Evolutionary conservation across 92 coral and sea anemone species (phyloP), one percentile per base, ranked within the genome.

Genomic region (Micromussa lordhowensis): DNA sequence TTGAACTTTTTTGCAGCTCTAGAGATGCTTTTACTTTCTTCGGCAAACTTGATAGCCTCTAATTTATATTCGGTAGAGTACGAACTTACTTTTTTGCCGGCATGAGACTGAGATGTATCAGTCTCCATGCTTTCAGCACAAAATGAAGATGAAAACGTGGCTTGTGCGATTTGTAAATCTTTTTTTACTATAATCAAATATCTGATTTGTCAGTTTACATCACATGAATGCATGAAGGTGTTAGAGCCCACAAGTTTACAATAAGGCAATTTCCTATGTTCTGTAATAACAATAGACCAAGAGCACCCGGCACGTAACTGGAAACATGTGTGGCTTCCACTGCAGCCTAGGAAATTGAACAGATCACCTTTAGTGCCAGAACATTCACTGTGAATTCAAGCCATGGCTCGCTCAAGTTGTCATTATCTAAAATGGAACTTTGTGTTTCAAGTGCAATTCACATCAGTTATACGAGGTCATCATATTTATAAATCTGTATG

Each of bases 381-480:
- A n/a, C n/a, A n/a, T n/a, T n/a, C n/a, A n/a, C n/a, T n/a, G n/a
- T n/a, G n/a, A 78, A 87, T 21, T 26, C 35, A 83, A 75, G 78
- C 68, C 74, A 83, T 84, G 92, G 92, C 92, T 78, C 84, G 79
- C 40, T 84, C 92, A 77, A 83, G 78, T 68, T 53, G 44, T 76
- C 78, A 82, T 69, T 68, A 78, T 71, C 40, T 68, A 76, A 85
- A 84, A 59, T 85, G 86, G 75, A 90, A 84, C 78, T 90, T 90
- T 86, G 90, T 85, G 85, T 90, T 78, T 90, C 81, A 90, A 85
- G 76, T 90, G 80, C 86, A 85, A 72, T 90, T 84, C 93, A 68
- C 71, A 90, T 90, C 90, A 53, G 90, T 85, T 80, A 84, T 77
- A 78, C 80, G 86, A 85, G 89, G 88, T 82, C 92, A 77, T 84